Evolutionary conservation across 2,888 invertebrate species (phyloP).

Genomic region (Xylota segnis): DNA sequence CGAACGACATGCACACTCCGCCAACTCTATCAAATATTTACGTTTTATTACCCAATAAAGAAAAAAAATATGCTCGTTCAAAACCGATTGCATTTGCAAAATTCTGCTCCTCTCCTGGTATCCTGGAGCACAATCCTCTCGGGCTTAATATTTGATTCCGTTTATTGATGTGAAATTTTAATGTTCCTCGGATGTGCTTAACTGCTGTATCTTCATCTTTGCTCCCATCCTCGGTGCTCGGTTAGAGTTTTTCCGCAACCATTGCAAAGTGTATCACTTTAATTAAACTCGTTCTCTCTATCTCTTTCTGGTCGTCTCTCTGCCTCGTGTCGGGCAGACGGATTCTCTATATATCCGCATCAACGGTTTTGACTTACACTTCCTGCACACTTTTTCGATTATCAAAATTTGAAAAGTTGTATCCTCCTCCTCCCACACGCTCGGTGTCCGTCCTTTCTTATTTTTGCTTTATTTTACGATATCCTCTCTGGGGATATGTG

Average conservation of each 20-base stretch:
- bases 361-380: constrained; percentile 24
- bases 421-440: constrained; percentile 6
- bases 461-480: constrained; percentile 16
- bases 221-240: neutral
- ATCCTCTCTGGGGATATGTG: constrained; percentile 25
- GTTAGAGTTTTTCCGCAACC: constrained; percentile 1
- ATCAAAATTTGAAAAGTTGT: constrained; percentile 47
- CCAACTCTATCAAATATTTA: constrained; percentile 18
- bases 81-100: constrained; percentile 6
- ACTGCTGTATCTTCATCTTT: constrained; percentile 16
- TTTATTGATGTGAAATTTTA: constrained; percentile 65
- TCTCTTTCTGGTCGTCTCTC: neutral
- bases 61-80: neutral
- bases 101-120: neutral
- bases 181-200: constrained; percentile 41
- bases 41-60: constrained; percentile 8
- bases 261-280: constrained; percentile 45
- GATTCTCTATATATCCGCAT: neutral
- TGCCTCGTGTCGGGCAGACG: too few species aligned
- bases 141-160: constrained; percentile 51
- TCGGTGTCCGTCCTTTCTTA: neutral
- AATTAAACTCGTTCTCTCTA: constrained; percentile 28
- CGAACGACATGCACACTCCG: neutral
- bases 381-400: constrained; percentile 48
- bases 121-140: constrained; percentile 12